Evolutionary conservation across 2,797 vertebrate species (phyloP).

Genomic region (Corythornis leucogaster): DNA sequence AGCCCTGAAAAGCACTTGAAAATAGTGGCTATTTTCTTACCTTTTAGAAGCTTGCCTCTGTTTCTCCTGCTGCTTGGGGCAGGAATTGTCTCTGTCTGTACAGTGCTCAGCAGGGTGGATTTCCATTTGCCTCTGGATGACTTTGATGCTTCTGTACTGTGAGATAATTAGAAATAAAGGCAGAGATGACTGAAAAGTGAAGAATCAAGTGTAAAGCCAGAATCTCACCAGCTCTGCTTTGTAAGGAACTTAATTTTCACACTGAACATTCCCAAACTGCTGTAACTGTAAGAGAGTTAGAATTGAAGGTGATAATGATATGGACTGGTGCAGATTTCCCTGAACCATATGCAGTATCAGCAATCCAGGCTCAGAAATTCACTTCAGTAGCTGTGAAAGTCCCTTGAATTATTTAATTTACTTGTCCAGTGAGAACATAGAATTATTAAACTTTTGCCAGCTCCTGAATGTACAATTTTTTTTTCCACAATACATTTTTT

Average conservation of each 20-base stretch:
- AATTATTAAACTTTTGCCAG: constrained; percentile 39
- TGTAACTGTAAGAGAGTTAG: constrained; percentile 31
- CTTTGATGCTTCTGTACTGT: neutral
- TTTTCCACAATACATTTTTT: neutral
- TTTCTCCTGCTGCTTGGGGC: neutral
- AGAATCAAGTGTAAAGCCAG: neutral
- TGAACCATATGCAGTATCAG: constrained; percentile 15
- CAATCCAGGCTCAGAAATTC: constrained; percentile 39
- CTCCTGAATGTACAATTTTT: neutral
- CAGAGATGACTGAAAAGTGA: neutral
- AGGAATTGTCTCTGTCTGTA: neutral
- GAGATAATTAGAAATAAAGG: neutral
- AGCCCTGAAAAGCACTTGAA: neutral
- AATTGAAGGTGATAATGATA: constrained; percentile 58
- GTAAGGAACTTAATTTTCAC: constrained; percentile 28
- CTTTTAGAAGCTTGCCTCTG: neutral
- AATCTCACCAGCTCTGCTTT: constrained; percentile 8
- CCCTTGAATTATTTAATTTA: constrained; percentile 42
- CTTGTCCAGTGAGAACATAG: constrained; percentile 1
- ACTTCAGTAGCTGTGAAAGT: constrained; percentile 41
- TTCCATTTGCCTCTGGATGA: neutral
- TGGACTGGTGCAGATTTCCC: constrained; percentile 56
- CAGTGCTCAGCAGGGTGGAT: neutral
- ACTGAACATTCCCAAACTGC: constrained; percentile 32
- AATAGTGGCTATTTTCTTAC: neutral